Evolutionary conservation across 2,888 invertebrate species (phyloP).

Genomic region (Acronicta alni): DNA sequence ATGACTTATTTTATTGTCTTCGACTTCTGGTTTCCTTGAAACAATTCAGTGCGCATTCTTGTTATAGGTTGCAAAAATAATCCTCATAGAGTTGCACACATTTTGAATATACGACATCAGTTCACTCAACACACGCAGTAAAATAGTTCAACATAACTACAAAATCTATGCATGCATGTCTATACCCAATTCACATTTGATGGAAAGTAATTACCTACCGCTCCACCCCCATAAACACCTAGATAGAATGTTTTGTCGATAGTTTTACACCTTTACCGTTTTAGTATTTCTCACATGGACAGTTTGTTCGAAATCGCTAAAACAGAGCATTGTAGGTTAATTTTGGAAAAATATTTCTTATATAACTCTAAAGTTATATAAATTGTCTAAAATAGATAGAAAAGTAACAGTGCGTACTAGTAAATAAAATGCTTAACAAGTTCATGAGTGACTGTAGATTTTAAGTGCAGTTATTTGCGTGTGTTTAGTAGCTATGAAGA

Average conservation of each 20-base stretch:
- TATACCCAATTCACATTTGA: constrained; percentile 53
- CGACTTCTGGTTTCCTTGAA: too few relatives aligned
- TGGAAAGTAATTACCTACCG: constrained; percentile 58
- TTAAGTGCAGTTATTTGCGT: constrained; percentile 7
- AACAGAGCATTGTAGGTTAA: constrained; percentile 15
- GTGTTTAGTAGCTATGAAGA: constrained; percentile 42
- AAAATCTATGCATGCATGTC: constrained; percentile 52
- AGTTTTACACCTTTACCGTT: constrained; percentile 75
- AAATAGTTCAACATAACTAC: constrained; percentile 12
- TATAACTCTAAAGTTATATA: background rate
- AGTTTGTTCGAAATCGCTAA: constrained; percentile 37
- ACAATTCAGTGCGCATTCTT: too few relatives aligned
- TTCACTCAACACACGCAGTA: background rate
- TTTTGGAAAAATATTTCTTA: background rate
- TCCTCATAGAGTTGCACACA: too few relatives aligned
- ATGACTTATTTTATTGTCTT: too few relatives aligned
- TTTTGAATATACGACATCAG: background rate
- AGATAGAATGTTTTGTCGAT: constrained; percentile 82
- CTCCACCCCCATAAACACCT: constrained; percentile 58
- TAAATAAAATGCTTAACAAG: constrained; percentile 5
- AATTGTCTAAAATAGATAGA: background rate
- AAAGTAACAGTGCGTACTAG: background rate
- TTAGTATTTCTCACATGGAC: constrained; percentile 58
- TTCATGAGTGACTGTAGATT: background rate
- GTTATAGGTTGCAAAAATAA: too few relatives aligned